Base-by-base conservation (phyloP, 2,797 vertebrate genomes). In the Mus minutoides region DNA sequence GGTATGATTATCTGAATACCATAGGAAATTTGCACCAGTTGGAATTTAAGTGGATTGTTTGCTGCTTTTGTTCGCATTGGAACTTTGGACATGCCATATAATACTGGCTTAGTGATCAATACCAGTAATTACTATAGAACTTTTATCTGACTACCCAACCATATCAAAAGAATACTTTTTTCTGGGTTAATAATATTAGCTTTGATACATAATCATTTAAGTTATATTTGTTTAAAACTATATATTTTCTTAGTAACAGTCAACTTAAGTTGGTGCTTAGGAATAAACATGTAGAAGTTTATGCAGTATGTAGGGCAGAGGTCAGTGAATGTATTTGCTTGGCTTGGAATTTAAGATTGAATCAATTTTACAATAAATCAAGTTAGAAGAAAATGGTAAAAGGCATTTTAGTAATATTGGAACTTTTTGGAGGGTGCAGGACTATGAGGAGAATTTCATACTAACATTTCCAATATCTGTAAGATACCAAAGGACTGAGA, bases 401-500 rank as follows among this genome's bases (percentile, higher is more conserved):
- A 95, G 78, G 4, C 58, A 95, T 97, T 97, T 92, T 96, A 64
- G 91, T 95, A 92, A 43, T 84, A 92, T 71, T 96, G 79, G 67
- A 92, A 79, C 40, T 78, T 96, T 96, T 62, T 88, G 24, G 88
- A 95, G 76, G 91, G 54, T 52, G 60, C 29, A 75, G 43, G 16
- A 73, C 29, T 77, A 77, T 92, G 71, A 95, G 52, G 64, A 95
- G 56, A 95, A 95, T 84, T 86, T 78, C 64, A 49, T 58, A 40
- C 56, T 13, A 76, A 90, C 24, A 94, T 95, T 97, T 94, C 84
- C 83, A 89, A 0, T 96, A 90, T 96, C 75, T 94, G 43, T 90
- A 46, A 96, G 75, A 76, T 96, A 97, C 94, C 96, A 97, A 97
- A 98, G 97, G 89, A 89, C 3, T 37, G 69, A 89, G 40, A 95